These are phyloP conservation scores for Vesta saturnalis DNA, from an alignment of 2,888 invertebrate species.

Conservation along the genomic window DNA sequence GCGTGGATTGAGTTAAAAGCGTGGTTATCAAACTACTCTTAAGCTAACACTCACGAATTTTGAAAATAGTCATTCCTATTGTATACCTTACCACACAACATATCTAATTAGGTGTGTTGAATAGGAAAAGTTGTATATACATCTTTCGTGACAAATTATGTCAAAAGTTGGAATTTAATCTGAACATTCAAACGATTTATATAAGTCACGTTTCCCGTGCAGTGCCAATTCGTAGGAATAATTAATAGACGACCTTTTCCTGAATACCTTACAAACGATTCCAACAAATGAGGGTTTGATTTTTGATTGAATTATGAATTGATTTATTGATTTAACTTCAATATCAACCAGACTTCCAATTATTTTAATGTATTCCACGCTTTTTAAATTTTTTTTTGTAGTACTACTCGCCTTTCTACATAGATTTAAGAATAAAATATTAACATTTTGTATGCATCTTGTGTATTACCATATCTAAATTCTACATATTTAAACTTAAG, in stretches of 20 bases:
- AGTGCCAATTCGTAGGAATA: conserved; percentile 17
- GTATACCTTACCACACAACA: conserved; percentile 4
- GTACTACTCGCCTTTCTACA: too few relatives aligned
- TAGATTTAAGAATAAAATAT: too few relatives aligned
- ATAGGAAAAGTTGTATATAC: not conserved
- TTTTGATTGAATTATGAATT: conserved; percentile 22
- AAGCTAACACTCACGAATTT: conserved; percentile 13
- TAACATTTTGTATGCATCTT: too few relatives aligned
- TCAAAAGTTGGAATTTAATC: conserved; percentile 15
- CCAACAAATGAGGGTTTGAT: conserved; percentile 21
- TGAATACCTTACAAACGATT: conserved; percentile 21
- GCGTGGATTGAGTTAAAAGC: conserved; percentile 36
- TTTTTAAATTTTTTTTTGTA: not conserved
- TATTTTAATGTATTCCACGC: not conserved
- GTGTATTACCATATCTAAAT: too few relatives aligned
- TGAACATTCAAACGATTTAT: conserved; percentile 16
- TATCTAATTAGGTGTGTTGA: not conserved
- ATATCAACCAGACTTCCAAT: not conserved
- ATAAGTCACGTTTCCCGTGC: conserved; percentile 17
- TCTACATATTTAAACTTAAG: too few relatives aligned
- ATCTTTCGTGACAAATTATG: conserved; percentile 11
- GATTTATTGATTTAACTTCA: conserved; percentile 23
- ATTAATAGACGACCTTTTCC: conserved; percentile 28
- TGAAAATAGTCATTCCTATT: not conserved
- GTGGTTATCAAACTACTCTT: conserved; percentile 29